Conservation (phyloP, 2,888 invertebrate species). For the Anthoptus insignis region DNA sequence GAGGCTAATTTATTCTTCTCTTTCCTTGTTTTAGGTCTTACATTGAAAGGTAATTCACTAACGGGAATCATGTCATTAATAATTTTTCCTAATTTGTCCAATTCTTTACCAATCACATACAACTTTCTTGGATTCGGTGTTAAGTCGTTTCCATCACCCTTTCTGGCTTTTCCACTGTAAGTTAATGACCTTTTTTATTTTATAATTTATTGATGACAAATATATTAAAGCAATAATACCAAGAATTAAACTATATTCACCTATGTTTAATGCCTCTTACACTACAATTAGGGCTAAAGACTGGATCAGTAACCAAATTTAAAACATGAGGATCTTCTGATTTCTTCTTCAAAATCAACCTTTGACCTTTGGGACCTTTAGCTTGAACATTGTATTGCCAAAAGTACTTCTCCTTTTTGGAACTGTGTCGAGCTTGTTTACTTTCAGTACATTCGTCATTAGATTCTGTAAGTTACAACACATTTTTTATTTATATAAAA, state of each 20-base stretch:
- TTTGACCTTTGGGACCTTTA: conserved; percentile 98
- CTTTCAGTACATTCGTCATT: conserved; percentile 88
- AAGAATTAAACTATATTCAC: conserved; percentile 67
- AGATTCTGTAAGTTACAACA: conserved; percentile 79
- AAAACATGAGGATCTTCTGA: conserved; percentile 97
- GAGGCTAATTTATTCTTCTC: conserved; percentile 99
- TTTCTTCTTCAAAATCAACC: conserved; percentile 94
- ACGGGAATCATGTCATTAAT: conserved; percentile 99
- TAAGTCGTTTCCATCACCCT: conserved; percentile 99
- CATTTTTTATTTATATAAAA: not conserved
- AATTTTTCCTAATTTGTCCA: conserved; percentile 95
- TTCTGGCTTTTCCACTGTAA: conserved; percentile 95
- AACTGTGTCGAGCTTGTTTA: conserved; percentile 70
- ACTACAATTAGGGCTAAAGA: conserved; percentile 97
- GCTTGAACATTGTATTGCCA: conserved; percentile 99
- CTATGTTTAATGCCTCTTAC: conserved; percentile 96
- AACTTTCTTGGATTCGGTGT: conserved; percentile 98
- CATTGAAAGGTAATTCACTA: conserved; percentile 96
- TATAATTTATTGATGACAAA: not conserved
- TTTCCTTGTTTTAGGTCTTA: conserved; percentile 97
- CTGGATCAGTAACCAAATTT: conserved; percentile 97
- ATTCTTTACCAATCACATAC: conserved; percentile 96
- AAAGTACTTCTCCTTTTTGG: conserved; percentile 95
- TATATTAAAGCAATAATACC: not conserved
- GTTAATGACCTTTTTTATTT: not conserved